Evolutionary conservation across 2,113 vertebrate species (phyloP), one percentile per base, ranked within the genome.

Genomic region (Coptodon bakossiorum): DNA sequence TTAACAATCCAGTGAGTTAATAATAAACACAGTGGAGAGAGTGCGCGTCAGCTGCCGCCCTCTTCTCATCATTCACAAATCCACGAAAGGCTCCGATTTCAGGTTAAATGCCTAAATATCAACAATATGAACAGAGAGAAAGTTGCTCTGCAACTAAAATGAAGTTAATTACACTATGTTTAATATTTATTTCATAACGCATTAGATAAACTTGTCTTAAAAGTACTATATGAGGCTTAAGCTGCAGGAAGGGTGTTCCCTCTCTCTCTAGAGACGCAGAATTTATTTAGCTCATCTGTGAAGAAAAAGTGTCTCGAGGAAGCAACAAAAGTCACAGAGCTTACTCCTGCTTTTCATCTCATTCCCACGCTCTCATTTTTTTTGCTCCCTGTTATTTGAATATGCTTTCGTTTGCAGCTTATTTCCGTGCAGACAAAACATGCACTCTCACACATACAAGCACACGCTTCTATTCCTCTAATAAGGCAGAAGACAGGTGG

Each of bases 91-190:
- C 97, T 97, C 97, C 96, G 92, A 95, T 96, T 96, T 96, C 92
- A 86, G 85, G 85, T 96, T 95, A 92, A 95, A 95, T 95, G 96
- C 97, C 96, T 88, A 81, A 87, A 97, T 93, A 93, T 96, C 96
- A 97, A 96, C 96, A 98, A 82, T 87, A 93, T 91, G 53, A 86
- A 93, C 89, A 94, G 27, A 93, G 29, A 86, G 14, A 92, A 86
- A 94, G 98, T 97, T 98, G 98, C 97, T 97, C 97, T 98, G 98
- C 98, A 98, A 98, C 97, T 94, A 96, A 93, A 96, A 97, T 91
- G 88, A 94, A 96, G 96, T 95, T 94, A 94, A 95, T 95, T 92
- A 96, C 93, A 95, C 89, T 93, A 94, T 96, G 94, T 93, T 95
- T 88, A 86, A 95, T 96, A 94, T 86, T 96, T 92, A 96, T 94